Evolutionary conservation across 2,888 invertebrate genomes (phyloP).

Genomic region (Caenorhabditis sinica): DNA sequence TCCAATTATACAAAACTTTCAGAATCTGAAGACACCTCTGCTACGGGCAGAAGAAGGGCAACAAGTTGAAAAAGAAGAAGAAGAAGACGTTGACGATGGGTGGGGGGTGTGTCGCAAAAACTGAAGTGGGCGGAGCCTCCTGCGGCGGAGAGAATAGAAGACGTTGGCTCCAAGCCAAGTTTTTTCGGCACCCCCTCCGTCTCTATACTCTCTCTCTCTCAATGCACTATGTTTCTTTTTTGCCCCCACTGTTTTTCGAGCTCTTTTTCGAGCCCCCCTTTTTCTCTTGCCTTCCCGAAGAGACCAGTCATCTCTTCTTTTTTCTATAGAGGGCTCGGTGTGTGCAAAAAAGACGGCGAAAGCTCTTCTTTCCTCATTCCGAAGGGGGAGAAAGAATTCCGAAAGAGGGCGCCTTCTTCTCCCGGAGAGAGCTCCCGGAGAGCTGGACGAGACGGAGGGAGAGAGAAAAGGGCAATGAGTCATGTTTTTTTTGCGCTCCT

Average conservation of each 20-base stretch:
- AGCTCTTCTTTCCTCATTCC: too few relatives aligned
- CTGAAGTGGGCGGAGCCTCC: constrained; percentile 9
- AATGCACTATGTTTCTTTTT: constrained; percentile 3
- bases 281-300: not conserved
- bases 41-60: not conserved
- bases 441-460: too few relatives aligned
- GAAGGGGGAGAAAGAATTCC: too few relatives aligned
- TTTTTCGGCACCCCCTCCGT: not conserved
- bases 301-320: constrained; percentile 1
- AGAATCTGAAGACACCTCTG: too few relatives aligned
- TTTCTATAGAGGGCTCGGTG: too few relatives aligned
- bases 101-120: constrained; percentile 7
- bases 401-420: too few relatives aligned
- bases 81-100: constrained; percentile 3
- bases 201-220: not conserved
- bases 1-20: not conserved
- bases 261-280: too few relatives aligned
- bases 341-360: too few relatives aligned
- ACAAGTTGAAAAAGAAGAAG: constrained; percentile 3
- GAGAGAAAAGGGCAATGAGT: too few relatives aligned
- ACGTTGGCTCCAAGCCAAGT: constrained; percentile 28
- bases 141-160: not conserved
- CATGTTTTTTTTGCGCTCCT: too few relatives aligned
- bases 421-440: too few relatives aligned
- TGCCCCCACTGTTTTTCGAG: not conserved